Base-by-base conservation (phyloP, 1,140 invertebrate species). In the Wiebesia pumilae region DNA sequence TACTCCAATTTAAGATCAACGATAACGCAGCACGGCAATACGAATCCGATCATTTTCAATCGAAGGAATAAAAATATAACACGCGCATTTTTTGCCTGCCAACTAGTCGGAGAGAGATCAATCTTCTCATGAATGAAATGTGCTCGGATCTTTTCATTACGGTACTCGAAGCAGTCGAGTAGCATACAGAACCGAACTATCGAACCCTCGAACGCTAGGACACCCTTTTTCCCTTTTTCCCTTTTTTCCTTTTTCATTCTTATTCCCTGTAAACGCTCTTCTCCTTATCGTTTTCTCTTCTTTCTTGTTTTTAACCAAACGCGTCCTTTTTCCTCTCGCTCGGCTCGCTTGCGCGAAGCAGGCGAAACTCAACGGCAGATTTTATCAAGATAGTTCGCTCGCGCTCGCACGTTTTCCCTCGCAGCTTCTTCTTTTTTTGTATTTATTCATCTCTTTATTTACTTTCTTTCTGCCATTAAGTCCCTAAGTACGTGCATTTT, bases 361-460 rank as follows among this genome's bases (percentile, higher is more conserved):
- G 43, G 81, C 73, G 81, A 87, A 87, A 84, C 85, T 88, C 65
- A 67, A 83, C 58, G 81, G 87, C 84, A 87, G 84, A 89, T 87
- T 89, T 88, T 88, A 88, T 88, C 87, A 69, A 69, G 88, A 88
- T 89, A 67, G 65, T 33, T n/a, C 79, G 85, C 67, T 69, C 85
- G 85, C 86, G 71, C 47, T 71, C 81, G 73, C 71, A 82, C 85
- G 24, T 84, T 84, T 51, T n/a, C 47, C 77, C 77, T 78, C 77
- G 43, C 35, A 54, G 12, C 43, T 30, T 30, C n/a, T 24, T 35
- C 47, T n/a, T 67, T 87, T 75, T 78, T 86, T 87, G 73, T 83
- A 85, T 88, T 88, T 87, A 83, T 88, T 87, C 87, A 86, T 86
- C 78, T 86, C 84, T 86, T 86, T 86, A 86, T 86, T 86, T 86